A percentile compares a stretch with the other conserved stretches of the same genome.
Evolutionary conservation across 2,888 invertebrate species (phyloP).

Genomic region (Schrankia costaestrigalis): DNA sequence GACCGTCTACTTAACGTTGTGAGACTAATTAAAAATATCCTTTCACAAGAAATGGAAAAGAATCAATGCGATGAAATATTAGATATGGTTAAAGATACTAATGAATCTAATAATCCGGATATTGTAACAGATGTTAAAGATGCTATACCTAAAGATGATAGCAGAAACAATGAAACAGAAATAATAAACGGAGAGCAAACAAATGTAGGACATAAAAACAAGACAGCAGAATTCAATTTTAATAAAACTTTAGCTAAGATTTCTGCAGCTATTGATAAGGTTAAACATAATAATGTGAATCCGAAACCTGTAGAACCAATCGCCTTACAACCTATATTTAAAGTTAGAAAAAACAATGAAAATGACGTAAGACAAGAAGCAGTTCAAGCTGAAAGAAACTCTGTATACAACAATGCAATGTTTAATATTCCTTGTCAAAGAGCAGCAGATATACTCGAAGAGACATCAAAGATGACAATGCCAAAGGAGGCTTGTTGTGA

Average conservation of each 20-base stretch:
- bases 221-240: too few relatives aligned
- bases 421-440: conserved; percentile 47
- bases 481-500: conserved; percentile 23
- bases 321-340: conserved; percentile 8
- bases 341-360: conserved; percentile 8
- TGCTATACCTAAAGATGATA: conserved; percentile 15
- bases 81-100: conserved; percentile 2
- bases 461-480: conserved; percentile 20
- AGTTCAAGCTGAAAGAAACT: conserved; percentile 12
- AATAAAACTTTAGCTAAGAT: conserved; percentile 20
- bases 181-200: too few relatives aligned
- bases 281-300: conserved; percentile 8
- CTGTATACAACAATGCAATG: conserved; percentile 12
- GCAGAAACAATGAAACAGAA: not conserved
- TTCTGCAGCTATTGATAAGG: conserved; percentile 17
- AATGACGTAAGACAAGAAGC: conserved; percentile 8
- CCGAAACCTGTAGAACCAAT: too few relatives aligned
- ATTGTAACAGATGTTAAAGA: conserved; percentile 7
- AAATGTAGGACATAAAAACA: too few relatives aligned
- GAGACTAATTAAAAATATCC: conserved; percentile 28
- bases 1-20: conserved; percentile 30
- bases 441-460: conserved; percentile 45
- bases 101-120: conserved; percentile 3
- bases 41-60: conserved; percentile 23
- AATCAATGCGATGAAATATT: conserved; percentile 3